Evolutionary conservation across 1,140 invertebrate genomes (phyloP).

Genomic region (Paramacrobiotus metropolitanus): DNA sequence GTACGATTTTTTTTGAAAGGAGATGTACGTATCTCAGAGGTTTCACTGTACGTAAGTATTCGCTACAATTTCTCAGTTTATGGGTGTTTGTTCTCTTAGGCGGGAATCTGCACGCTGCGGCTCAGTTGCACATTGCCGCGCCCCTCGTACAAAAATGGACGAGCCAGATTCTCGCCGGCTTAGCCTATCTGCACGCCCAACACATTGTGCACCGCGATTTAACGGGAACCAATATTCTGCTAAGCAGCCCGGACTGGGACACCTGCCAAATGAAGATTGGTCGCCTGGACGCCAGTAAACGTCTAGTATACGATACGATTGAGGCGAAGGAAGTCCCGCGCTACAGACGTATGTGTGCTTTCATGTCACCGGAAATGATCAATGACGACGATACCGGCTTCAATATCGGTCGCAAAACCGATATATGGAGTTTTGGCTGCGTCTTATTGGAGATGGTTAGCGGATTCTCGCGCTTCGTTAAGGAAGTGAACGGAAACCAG

Average conservation of each 20-base stretch:
- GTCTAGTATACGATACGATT: background rate
- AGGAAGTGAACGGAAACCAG: no score
- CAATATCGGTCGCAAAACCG: background rate
- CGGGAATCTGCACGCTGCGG: no score
- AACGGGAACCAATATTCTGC: background rate
- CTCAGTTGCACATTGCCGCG: no score
- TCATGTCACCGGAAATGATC: background rate
- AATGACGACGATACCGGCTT: background rate
- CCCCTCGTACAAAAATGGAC: background rate
- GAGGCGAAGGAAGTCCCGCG: background rate
- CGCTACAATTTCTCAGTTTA: no score
- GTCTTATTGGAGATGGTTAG: background rate
- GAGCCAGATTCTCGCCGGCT: background rate
- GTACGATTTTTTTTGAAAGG: no score
- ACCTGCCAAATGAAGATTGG: no score
- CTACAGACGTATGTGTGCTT: background rate
- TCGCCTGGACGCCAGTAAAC: background rate
- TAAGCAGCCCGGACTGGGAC: background rate
- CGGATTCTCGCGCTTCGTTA: no score
- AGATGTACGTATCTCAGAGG: no score
- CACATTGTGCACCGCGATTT: background rate
- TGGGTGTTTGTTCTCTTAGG: no score
- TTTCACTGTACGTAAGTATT: no score
- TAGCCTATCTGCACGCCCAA: background rate
- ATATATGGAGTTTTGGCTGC: background rate